Evolutionary conservation across 2,113 vertebrate species (phyloP).

Genomic region (Cephalopholis sonnerati): DNA sequence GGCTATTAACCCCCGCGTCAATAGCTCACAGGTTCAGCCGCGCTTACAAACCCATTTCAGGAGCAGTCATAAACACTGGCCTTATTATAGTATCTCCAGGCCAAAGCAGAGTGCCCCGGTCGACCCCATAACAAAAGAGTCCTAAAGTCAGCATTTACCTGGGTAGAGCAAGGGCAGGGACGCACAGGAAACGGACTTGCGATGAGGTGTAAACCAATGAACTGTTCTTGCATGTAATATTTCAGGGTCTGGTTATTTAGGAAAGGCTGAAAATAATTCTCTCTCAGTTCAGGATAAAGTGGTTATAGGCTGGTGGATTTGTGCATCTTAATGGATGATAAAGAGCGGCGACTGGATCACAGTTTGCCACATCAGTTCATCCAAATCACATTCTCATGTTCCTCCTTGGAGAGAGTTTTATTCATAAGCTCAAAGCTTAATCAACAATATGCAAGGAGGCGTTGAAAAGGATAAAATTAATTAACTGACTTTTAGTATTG

Average conservation of each 20-base stretch:
- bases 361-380: slow-evolving; percentile 69
- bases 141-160: slow-evolving; percentile 73
- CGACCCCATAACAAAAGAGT: slow-evolving; percentile 67
- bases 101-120: slow-evolving; percentile 46
- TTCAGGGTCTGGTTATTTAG: slow-evolving; percentile 38
- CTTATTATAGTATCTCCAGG: slow-evolving; percentile 76
- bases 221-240: slow-evolving; percentile 55
- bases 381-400: slow-evolving; percentile 58
- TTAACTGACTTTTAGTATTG: slow-evolving; percentile 69
- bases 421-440: slow-evolving; percentile 74
- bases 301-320: slow-evolving; percentile 43
- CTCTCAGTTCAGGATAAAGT: slow-evolving; percentile 62
- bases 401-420: slow-evolving; percentile 67
- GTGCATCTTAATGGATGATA: slow-evolving; percentile 67
- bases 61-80: slow-evolving; percentile 73
- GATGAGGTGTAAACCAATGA: slow-evolving; percentile 53
- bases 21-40: slow-evolving; percentile 77
- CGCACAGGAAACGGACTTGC: slow-evolving; percentile 52
- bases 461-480: slow-evolving; percentile 69
- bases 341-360: slow-evolving; percentile 65
- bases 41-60: slow-evolving; percentile 80
- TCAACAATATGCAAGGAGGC: slow-evolving; percentile 73
- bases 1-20: slow-evolving; percentile 83
- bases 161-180: slow-evolving; percentile 58
- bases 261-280: slow-evolving; percentile 29